Base-by-base conservation (phyloP, 23 tunicate genomes). In the Clavelina lepadiformis region DNA sequence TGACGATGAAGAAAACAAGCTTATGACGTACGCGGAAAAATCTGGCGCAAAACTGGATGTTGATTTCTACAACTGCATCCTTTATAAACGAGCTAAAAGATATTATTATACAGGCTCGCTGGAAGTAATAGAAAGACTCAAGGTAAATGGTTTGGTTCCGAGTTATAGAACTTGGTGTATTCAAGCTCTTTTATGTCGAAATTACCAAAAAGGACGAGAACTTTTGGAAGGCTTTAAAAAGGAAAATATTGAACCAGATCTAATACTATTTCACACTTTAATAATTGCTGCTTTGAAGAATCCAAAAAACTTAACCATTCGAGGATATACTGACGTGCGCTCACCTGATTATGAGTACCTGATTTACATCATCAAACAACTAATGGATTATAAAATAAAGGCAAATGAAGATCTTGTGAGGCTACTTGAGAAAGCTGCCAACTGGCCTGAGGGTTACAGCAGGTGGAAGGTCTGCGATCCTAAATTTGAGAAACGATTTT, bases 111-210 rank as follows among this genome's bases (percentile, higher is more conserved):
- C 11, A 18, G 64, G 63, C 28, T 61, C 56, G n/a, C 49, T 46
- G 69, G 57, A 57, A 38, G 36, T 83, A 31, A 51, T 75, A 38
- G 38, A 75, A 0, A 56, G 31, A 49, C 68, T 83, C 44, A 29
- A 53, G n/a, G 19, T 44, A 19, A 41, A 35, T 3, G 38, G 50
- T 13, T 65, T 83, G 1, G n/a, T 29, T 37, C 82, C 82, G 32
- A 83, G 75, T 68, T 74, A 58, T 52, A 38, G 91, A 56, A 74
- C 91, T 0, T 83, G 91, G 91, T 75, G 81, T 38, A 75, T 75
- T 13, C 20, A 22, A 29, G 91, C 91, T 19, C 31, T 83, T 57
- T 57, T 82, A 45, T 75, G 81, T 51, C 20, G 25, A 21, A 32
- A 61, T 22, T 47, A 18, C 25, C 15, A 46, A 19, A 37, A 67